Evolutionary conservation across 1,140 invertebrate species (phyloP).

Genomic region (Trinorchestia longiramus): DNA sequence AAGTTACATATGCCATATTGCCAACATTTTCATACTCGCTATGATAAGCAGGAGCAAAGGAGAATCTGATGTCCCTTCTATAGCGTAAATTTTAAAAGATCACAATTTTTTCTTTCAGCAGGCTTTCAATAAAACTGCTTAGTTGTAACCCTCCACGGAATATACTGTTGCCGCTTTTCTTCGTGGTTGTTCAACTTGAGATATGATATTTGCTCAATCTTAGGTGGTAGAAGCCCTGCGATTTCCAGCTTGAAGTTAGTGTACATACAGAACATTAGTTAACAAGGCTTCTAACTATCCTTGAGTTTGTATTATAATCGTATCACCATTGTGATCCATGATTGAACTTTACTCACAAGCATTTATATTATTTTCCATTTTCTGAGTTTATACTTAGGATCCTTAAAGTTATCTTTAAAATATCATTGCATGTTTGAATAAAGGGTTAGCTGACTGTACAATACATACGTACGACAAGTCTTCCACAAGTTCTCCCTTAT

Average conservation of each 20-base stretch:
- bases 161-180: background rate
- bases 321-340: background rate
- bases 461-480: background rate
- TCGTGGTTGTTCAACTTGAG: too few species aligned
- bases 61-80: background rate
- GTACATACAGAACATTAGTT: background rate
- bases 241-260: too few species aligned
- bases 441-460: background rate
- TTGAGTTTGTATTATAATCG: background rate
- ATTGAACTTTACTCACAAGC: background rate
- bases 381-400: background rate
- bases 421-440: background rate
- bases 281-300: background rate
- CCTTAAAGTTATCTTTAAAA: background rate
- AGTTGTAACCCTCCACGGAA: background rate
- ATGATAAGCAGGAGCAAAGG: background rate
- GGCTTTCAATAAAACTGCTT: background rate
- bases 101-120: background rate
- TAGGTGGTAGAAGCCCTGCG: background rate
- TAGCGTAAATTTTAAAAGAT: background rate
- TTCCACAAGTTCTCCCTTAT: too few species aligned
- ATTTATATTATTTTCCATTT: background rate
- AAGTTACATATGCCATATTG: too few species aligned
- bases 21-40: background rate
- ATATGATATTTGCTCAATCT: background rate